A percentile compares a stretch with the other conserved stretches of the same genome.
These are phyloP conservation scores for Drosophila macrospina DNA, from an alignment of 2,888 invertebrate genomes.

Conservation along the genomic window DNA sequence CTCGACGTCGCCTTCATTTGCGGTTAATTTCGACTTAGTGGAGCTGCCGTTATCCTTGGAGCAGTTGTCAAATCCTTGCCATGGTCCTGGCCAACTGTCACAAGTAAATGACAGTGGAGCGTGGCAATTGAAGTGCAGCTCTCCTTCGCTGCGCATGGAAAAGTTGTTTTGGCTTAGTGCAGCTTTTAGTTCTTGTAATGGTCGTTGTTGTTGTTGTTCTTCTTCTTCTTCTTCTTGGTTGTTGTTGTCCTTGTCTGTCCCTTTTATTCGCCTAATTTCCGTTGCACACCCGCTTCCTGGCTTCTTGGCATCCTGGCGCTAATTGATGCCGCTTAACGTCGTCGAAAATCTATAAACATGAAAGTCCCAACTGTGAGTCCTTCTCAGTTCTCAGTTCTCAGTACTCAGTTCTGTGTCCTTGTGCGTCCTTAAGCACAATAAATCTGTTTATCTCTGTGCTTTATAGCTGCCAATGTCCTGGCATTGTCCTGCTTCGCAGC, in stretches of 20 bases:
- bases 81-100: conserved; percentile 38
- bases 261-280: conserved; percentile 73
- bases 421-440: conserved; percentile 68
- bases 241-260: conserved; percentile 26
- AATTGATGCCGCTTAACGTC: conserved; percentile 69
- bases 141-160: neutral
- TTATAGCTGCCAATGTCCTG: conserved; percentile 63
- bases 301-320: conserved; percentile 39
- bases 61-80: conserved; percentile 23
- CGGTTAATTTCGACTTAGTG: conserved; percentile 57
- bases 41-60: conserved; percentile 31
- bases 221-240: conserved; percentile 14
- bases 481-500: conserved; percentile 50
- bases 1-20: conserved; percentile 64
- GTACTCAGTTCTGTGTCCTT: neutral
- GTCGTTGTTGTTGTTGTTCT: conserved; percentile 14
- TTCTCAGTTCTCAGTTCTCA: no score
- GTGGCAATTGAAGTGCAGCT: conserved; percentile 53
- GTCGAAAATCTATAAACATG: conserved; percentile 72
- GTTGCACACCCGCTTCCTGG: conserved; percentile 45
- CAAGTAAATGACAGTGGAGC: conserved; percentile 47
- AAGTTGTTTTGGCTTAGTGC: conserved; percentile 56
- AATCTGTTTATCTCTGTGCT: conserved; percentile 76
- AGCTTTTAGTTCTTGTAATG: conserved; percentile 31
- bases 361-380: conserved; percentile 32